Evolutionary conservation across 2,888 invertebrate species (phyloP).

Genomic region (Nomada goodeniana): DNA sequence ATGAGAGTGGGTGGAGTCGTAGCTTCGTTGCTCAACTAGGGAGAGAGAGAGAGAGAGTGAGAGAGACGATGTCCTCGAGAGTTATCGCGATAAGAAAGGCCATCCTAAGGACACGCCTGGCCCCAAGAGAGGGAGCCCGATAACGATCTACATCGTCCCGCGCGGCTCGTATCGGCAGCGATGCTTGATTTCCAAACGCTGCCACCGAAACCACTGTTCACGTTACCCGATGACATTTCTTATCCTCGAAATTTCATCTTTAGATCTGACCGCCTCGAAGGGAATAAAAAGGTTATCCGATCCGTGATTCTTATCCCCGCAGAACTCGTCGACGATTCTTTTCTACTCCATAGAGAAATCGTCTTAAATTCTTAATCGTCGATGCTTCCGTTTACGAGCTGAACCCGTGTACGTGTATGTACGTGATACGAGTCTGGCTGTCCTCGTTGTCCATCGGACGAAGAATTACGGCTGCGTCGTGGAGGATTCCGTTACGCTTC

Average conservation of each 20-base stretch:
- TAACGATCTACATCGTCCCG: slow-evolving; percentile 70
- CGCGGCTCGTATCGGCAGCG: slow-evolving; percentile 53
- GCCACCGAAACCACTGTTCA: slow-evolving; percentile 60
- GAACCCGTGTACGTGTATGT: too few relatives aligned
- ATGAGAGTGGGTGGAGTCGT: slow-evolving; percentile 81
- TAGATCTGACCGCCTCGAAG: too few relatives aligned
- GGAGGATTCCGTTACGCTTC: slow-evolving; percentile 74
- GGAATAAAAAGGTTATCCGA: too few relatives aligned
- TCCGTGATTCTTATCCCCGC: neutral
- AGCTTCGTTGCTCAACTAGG: slow-evolving; percentile 77
- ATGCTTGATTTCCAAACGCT: slow-evolving; percentile 56
- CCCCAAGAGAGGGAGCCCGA: slow-evolving; percentile 71
- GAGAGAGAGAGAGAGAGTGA: slow-evolving; percentile 30
- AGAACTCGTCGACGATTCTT: neutral
- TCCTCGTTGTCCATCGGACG: slow-evolving; percentile 60
- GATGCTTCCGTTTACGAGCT: neutral
- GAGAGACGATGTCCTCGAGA: slow-evolving; percentile 81
- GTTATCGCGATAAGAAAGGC: slow-evolving; percentile 83
- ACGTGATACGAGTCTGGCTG: slow-evolving; percentile 2
- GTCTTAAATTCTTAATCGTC: neutral
- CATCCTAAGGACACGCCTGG: slow-evolving; percentile 82
- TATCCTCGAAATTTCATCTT: slow-evolving; percentile 34
- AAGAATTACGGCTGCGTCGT: slow-evolving; percentile 73
- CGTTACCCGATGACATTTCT: slow-evolving; percentile 43
- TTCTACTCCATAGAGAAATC: neutral